phyloP scores from a whole-genome alignment of 2,888 invertebrate genomes.

The Drosophila paramelanica region DNA sequence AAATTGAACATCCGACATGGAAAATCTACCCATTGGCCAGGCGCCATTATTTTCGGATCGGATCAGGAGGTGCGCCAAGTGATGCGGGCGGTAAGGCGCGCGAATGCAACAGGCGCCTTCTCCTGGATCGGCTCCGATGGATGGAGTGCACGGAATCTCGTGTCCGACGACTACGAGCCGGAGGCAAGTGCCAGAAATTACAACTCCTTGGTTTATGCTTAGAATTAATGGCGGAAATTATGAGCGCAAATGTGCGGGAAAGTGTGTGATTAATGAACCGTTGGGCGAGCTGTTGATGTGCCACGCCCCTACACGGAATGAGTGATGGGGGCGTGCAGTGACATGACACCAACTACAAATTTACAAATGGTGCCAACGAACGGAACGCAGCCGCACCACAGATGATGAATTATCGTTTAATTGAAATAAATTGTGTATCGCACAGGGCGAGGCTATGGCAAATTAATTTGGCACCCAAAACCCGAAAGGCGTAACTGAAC shows the following conservation, averaged over 20 bases:
- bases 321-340: slow-evolving; percentile 32
- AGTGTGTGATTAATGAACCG: slow-evolving; percentile 75
- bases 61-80: slow-evolving; percentile 98
- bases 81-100: slow-evolving; percentile 95
- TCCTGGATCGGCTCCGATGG: slow-evolving; percentile 99
- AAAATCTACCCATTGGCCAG: slow-evolving; percentile 85
- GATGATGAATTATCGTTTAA: slow-evolving; percentile 79
- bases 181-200: slow-evolving; percentile 86
- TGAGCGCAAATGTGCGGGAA: slow-evolving; percentile 68
- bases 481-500: slow-evolving; percentile 24
- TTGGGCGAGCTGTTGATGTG: slow-evolving; percentile 34
- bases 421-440: slow-evolving; percentile 76
- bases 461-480: slow-evolving; percentile 60
- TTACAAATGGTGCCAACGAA: slow-evolving; percentile 64
- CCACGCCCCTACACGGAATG: slow-evolving; percentile 30
- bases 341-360: slow-evolving; percentile 62
- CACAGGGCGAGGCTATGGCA: slow-evolving; percentile 32
- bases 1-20: slow-evolving; percentile 4
- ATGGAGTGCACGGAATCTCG: slow-evolving; percentile 95
- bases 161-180: slow-evolving; percentile 94
- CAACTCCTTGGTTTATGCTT: background rate
- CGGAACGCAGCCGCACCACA: slow-evolving; percentile 29
- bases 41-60: slow-evolving; percentile 97
- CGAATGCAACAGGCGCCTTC: slow-evolving; percentile 94
- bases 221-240: slow-evolving; percentile 51